Evolutionary conservation across 2,888 invertebrate genomes (phyloP), one percentile per base, ranked within the genome.

Genomic region (Acrobasis repandana): DNA sequence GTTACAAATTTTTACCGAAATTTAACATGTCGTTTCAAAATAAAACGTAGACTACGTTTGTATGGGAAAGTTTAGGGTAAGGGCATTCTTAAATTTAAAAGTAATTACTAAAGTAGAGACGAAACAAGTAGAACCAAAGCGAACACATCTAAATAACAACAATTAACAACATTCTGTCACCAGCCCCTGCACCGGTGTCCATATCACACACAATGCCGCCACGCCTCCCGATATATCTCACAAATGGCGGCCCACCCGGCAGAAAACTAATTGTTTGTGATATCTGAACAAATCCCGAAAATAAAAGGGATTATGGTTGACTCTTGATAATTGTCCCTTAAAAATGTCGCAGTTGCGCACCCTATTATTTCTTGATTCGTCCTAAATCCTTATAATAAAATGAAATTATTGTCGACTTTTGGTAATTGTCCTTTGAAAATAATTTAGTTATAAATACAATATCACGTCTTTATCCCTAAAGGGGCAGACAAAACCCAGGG

Each of bases 181-280:
- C 34, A 57, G 36, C 56, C 50, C 56, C 34, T 15, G 50, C 9
- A 33, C 10, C 43, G 51, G 46, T 46, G 46, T 49, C 51, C 49
- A 33, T 54, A 16, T 50, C 61, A 49, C 47, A 33, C 52, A 47
- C 43, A 49, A 54, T 28, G 56, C 15, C 38, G 48, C 60, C 63
- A 60, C 64, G 60, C 64, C 64, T 49, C 60, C 57, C 11, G 52
- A 54, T 57, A 60, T 58, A 38, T 61, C 52, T 51, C 43, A 43
- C 43, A 47, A 34, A 34, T 57, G 15, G 47, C 10, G 36, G 38
- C 54, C 54, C 54, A 54, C 38, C 38, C 54, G 54, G 54, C 38
- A 8, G 11, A 28, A 20, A 28, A 8, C 28, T 43, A 54, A 54
- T 54, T 54, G 54, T 54, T 54, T 54, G 52, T 54, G 20, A 43